Evolutionary conservation across 1,140 invertebrate species (phyloP).

Genomic region (Drosophila micromelanica): DNA sequence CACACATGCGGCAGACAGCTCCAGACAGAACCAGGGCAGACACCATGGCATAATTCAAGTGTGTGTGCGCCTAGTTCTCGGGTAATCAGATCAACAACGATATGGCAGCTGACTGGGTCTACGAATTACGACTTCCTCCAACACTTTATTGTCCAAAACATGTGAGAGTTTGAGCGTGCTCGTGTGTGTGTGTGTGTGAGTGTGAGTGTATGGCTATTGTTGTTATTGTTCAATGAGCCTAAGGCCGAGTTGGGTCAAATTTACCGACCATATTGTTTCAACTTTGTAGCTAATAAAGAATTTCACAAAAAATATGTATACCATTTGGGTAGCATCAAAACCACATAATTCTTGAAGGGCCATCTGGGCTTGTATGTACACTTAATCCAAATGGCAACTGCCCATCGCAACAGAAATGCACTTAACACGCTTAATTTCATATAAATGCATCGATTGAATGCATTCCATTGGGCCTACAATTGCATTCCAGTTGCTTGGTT

Average conservation of each 20-base stretch:
- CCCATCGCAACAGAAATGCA: slow-evolving; percentile 18
- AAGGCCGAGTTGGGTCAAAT: slow-evolving; percentile 23
- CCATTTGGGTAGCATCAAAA: not conserved
- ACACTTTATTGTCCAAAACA: slow-evolving; percentile 8
- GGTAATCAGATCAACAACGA: slow-evolving; percentile 65
- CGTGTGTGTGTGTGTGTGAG: not conserved
- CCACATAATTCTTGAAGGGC: slow-evolving; percentile 29
- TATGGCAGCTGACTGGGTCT: slow-evolving; percentile 45
- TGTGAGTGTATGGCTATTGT: not conserved
- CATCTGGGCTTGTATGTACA: slow-evolving; percentile 1
- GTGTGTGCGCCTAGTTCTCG: slow-evolving; percentile 35
- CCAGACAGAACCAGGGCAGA: slow-evolving; percentile 1
- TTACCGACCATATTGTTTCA: slow-evolving; percentile 42
- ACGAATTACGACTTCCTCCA: slow-evolving; percentile 38
- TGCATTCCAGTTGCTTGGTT: slow-evolving; percentile 44
- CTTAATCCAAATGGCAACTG: slow-evolving; percentile 23
- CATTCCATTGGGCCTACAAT: slow-evolving; percentile 22
- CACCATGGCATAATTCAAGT: slow-evolving; percentile 46
- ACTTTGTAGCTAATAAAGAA: slow-evolving; percentile 31
- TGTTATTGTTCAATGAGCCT: slow-evolving; percentile 12
- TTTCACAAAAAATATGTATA: slow-evolving; percentile 18
- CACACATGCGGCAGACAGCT: slow-evolving; percentile 37
- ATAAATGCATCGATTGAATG: slow-evolving; percentile 25
- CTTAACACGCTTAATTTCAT: slow-evolving; percentile 1
- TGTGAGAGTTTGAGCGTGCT: not conserved